Evolutionary conservation across 2,113 vertebrate species (phyloP).

Genomic region (Phyllostomus discolor): DNA sequence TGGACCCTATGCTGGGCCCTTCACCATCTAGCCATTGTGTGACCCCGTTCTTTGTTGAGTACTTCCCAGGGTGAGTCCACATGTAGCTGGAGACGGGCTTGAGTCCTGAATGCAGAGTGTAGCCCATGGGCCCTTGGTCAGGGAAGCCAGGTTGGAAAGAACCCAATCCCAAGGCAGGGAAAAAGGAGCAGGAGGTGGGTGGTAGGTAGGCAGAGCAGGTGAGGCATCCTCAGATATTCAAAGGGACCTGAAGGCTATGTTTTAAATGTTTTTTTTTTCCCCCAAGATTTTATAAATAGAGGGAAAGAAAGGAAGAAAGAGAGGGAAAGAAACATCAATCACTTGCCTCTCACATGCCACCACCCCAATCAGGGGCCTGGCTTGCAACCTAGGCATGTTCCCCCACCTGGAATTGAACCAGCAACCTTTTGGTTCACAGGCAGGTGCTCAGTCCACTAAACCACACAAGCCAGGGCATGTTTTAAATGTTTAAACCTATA

Average conservation of each 20-base stretch:
- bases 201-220: too few relatives aligned
- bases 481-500: background rate
- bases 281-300: too few relatives aligned
- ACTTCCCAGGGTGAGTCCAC: background rate
- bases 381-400: too few relatives aligned
- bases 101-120: background rate
- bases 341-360: too few relatives aligned
- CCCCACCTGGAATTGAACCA: too few relatives aligned
- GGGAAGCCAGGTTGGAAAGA: background rate
- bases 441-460: too few relatives aligned
- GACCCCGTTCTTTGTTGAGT: background rate
- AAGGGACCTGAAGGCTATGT: background rate
- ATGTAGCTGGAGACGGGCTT: background rate
- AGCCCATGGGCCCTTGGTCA: background rate
- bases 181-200: background rate
- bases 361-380: too few relatives aligned
- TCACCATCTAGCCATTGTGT: background rate
- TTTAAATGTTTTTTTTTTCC: background rate
- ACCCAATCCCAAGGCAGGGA: background rate
- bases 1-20: background rate
- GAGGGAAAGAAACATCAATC: too few relatives aligned
- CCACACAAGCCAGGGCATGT: too few relatives aligned
- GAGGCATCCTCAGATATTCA: background rate
- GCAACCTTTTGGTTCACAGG: too few relatives aligned
- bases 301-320: too few relatives aligned